Evolutionary conservation across 2,113 vertebrate species (phyloP).

Genomic region (Guaruba guarouba): DNA sequence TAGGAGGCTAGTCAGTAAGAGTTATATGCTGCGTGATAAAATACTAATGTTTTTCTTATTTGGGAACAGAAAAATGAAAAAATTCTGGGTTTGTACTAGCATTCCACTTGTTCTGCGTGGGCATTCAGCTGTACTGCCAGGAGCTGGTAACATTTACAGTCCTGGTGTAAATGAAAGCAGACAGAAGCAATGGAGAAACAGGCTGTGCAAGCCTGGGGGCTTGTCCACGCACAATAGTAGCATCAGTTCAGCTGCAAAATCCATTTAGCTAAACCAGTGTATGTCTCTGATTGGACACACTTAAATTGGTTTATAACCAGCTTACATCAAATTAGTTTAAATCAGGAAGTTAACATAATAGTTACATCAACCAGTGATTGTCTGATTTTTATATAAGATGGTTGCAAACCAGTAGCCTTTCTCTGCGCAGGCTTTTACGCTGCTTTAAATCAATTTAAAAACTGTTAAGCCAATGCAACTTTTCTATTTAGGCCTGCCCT

Average conservation of each 20-base stretch:
- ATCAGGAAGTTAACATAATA: conserved; percentile 49
- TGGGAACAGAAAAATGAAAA: background rate
- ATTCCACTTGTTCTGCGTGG: conserved; percentile 47
- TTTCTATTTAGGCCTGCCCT: background rate
- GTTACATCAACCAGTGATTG: conserved; percentile 26
- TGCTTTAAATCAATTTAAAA: background rate
- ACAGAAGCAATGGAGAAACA: conserved; percentile 24
- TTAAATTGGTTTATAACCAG: conserved; percentile 61
- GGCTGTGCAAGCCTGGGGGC: background rate
- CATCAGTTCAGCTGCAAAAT: conserved; percentile 58
- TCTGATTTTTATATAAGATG: background rate
- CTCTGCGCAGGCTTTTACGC: background rate
- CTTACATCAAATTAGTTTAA: conserved; percentile 58
- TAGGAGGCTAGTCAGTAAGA: background rate
- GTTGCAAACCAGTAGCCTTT: background rate
- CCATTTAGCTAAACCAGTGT: conserved; percentile 46
- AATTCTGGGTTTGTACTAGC: background rate
- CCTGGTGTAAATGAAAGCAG: conserved; percentile 36
- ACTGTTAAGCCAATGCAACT: background rate
- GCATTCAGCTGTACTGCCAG: conserved; percentile 23
- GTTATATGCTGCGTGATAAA: background rate
- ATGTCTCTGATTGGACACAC: conserved; percentile 47
- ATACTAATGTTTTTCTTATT: conserved; percentile 6
- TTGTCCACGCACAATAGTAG: conserved; percentile 21
- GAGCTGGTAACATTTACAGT: background rate